phyloP scores from a whole-genome alignment of 2,888 invertebrate species.

The Drosophila prostipennis region DNA sequence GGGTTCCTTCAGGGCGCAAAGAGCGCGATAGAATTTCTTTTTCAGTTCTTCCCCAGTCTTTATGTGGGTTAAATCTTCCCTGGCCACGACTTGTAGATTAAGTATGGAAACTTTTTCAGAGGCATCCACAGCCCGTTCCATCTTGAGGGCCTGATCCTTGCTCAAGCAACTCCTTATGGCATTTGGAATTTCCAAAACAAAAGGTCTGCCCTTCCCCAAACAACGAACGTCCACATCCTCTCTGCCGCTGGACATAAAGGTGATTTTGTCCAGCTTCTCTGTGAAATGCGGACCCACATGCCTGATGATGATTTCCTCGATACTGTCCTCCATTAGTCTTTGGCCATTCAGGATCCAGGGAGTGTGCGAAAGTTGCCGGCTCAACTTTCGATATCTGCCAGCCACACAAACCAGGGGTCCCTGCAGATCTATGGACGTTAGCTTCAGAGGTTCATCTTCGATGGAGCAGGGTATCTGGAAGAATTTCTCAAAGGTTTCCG shows the following conservation, averaged over 20 bases:
- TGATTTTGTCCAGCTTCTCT: slow-evolving; percentile 84
- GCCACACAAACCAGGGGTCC: slow-evolving; percentile 83
- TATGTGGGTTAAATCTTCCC: slow-evolving; percentile 88
- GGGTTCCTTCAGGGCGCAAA: slow-evolving; percentile 86
- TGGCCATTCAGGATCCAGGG: slow-evolving; percentile 90
- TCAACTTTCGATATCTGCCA: slow-evolving; percentile 92
- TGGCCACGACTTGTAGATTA: slow-evolving; percentile 88
- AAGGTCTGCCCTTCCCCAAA: slow-evolving; percentile 95
- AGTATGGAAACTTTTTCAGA: slow-evolving; percentile 86
- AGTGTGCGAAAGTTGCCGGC: slow-evolving; percentile 94
- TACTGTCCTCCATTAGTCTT: slow-evolving; percentile 92
- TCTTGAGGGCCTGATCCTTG: slow-evolving; percentile 84
- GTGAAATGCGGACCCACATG: slow-evolving; percentile 87
- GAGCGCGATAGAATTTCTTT: slow-evolving; percentile 93
- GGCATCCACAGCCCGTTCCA: slow-evolving; percentile 86
- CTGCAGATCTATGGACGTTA: slow-evolving; percentile 72
- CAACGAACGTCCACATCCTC: slow-evolving; percentile 99
- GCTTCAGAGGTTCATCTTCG: slow-evolving; percentile 76
- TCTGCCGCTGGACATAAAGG: slow-evolving; percentile 95
- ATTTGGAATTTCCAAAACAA: slow-evolving; percentile 93
- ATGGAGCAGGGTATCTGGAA: slow-evolving; percentile 86
- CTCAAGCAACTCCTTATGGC: slow-evolving; percentile 86
- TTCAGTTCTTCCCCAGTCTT: slow-evolving; percentile 96
- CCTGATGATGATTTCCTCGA: slow-evolving; percentile 94
- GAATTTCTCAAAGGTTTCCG: slow-evolving; percentile 85